Evolutionary conservation across 2,888 invertebrate genomes (phyloP).

Genomic region (Pyrocoelia pectoralis): DNA sequence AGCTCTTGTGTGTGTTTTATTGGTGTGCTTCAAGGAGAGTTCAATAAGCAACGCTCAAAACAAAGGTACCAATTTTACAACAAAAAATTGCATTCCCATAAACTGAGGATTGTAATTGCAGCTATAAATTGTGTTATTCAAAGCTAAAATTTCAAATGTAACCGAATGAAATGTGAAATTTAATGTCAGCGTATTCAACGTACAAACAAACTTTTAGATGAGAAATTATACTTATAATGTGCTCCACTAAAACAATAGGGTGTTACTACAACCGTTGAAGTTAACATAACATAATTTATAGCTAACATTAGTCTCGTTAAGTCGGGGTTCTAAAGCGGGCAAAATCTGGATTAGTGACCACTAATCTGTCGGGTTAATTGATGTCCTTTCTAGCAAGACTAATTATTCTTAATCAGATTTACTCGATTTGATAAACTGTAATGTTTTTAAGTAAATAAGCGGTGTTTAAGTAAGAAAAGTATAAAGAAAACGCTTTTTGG

Average conservation of each 20-base stretch:
- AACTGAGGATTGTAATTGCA: too few relatives aligned
- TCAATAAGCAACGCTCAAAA: too few relatives aligned
- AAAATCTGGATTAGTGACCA: constrained; percentile 49
- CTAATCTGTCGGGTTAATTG: constrained; percentile 53
- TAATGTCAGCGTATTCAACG: neutral
- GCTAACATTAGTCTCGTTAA: constrained; percentile 50
- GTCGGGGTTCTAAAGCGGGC: constrained; percentile 45
- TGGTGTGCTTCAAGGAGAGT: too few relatives aligned
- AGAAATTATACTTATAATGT: constrained; percentile 37
- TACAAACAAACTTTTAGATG: constrained; percentile 18
- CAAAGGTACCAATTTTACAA: too few relatives aligned
- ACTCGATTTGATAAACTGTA: neutral
- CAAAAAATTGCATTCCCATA: too few relatives aligned
- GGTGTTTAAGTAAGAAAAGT: constrained; percentile 3
- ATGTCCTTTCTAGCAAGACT: constrained; percentile 44
- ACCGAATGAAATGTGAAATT: neutral
- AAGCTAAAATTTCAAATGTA: too few relatives aligned
- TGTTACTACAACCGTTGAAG: constrained; percentile 40
- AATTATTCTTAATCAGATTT: constrained; percentile 14
- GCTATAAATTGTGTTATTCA: too few relatives aligned
- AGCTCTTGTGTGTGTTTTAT: too few relatives aligned
- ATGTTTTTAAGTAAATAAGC: neutral
- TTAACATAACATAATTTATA: constrained; percentile 47
- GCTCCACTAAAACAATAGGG: constrained; percentile 43
- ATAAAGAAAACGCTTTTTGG: constrained; percentile 22